Percentiles rank a stretch among this genome's conserved stretches.
Conservation (phyloP, 2,113 vertebrate genomes). For the zebrafish (Danio rerio) region GRCz12tu NC_133189.1:18139001-18139500, state of each 20-base stretch:
- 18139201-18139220: background rate
- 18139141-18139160: constrained; percentile 30
- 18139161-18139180: background rate
- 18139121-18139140: background rate
- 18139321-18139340: background rate
- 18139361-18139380: background rate
- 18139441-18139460: background rate
- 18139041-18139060: constrained; percentile 10
- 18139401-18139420: background rate
- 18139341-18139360: constrained; percentile 1
- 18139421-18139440: background rate
- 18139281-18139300: background rate
- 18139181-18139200: background rate
- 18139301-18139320: background rate
- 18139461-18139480: background rate
- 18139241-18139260: constrained; percentile 33
- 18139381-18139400: constrained; percentile 19
- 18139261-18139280: background rate
- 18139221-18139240: constrained; percentile 8
- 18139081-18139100: constrained; percentile 16
- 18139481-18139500: background rate
- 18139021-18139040: constrained; percentile 17
- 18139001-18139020: background rate
- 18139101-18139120: background rate
- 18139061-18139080: constrained; percentile 37